Conservation (phyloP, 1,140 invertebrate genomes). For the Aculops lycopersici region DNA sequence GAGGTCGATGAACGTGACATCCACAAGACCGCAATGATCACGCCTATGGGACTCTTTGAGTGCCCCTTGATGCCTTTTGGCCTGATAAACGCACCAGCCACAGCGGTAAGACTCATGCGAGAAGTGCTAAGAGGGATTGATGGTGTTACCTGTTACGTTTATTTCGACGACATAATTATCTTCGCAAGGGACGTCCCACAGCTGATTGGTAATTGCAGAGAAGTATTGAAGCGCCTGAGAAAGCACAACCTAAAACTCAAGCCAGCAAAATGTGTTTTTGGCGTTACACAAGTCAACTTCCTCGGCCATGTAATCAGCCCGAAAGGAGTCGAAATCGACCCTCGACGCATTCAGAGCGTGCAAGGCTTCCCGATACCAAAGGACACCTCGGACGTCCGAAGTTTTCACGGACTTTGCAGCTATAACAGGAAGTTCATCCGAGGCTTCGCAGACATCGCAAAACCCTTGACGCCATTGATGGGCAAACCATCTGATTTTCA, state of each 20-base stretch:
- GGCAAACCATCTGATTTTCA: slow-evolving; percentile 9
- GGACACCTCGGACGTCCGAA: slow-evolving; percentile 15
- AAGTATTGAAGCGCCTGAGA: slow-evolving; percentile 5
- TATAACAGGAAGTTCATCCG: slow-evolving; percentile 9
- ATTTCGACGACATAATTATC: slow-evolving; percentile 6
- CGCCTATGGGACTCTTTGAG: slow-evolving; percentile 5
- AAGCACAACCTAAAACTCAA: slow-evolving; percentile 11
- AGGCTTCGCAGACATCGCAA: slow-evolving; percentile 8
- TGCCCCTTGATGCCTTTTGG: slow-evolving; percentile 9
- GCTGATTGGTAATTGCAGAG: neutral
- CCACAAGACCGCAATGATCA: slow-evolving; percentile 6
- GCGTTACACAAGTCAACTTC: slow-evolving; percentile 13
- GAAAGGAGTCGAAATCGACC: slow-evolving; percentile 14
- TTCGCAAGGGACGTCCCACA: slow-evolving; percentile 4
- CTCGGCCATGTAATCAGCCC: slow-evolving; percentile 14
- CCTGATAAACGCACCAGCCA: slow-evolving; percentile 7
- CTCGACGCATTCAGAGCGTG: too few relatives aligned
- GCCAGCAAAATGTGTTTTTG: slow-evolving; percentile 15
- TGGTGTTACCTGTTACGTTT: neutral
- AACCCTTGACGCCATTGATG: slow-evolving; percentile 8
- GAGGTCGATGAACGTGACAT: slow-evolving; percentile 11
- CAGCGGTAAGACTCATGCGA: slow-evolving; percentile 15
- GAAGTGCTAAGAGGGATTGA: slow-evolving; percentile 4
- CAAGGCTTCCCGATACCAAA: too few relatives aligned
- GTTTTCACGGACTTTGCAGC: slow-evolving; percentile 19